Percentiles rank a stretch among this genome's conserved stretches.
These are phyloP conservation scores for Panorpa germanica DNA, from an alignment of 2,888 invertebrate species.

Conservation along the genomic window DNA sequence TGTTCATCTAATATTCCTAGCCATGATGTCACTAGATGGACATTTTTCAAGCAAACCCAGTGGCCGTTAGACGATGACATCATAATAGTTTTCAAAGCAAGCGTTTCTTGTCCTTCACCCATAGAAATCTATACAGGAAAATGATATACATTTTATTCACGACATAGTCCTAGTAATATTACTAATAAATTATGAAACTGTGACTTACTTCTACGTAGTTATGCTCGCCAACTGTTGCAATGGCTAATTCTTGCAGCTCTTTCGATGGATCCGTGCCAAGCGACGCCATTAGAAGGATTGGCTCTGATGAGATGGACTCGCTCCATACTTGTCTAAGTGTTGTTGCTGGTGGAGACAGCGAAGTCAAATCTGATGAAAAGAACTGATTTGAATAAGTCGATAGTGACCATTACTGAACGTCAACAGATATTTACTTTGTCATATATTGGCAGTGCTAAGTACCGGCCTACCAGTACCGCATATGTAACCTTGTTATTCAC, in stretches of 20 bases:
- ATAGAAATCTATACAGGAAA: conserved; percentile 43
- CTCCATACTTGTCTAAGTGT: conserved; percentile 33
- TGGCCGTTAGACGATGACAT: conserved; percentile 39
- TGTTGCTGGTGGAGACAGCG: conserved; percentile 34
- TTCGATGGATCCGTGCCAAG: conserved; percentile 83
- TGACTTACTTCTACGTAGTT: conserved; percentile 34
- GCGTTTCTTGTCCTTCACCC: conserved; percentile 58
- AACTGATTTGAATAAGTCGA: no score
- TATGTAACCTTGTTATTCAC: no score
- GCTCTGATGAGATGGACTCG: conserved; percentile 38
- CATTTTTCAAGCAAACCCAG: conserved; percentile 67
- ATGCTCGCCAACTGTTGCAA: conserved; percentile 24
- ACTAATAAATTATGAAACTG: conserved; percentile 3
- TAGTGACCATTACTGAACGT: no score
- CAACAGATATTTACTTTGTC: no score
- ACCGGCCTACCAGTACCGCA: no score
- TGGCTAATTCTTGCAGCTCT: conserved; percentile 51
- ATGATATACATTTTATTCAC: conserved; percentile 4
- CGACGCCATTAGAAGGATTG: conserved; percentile 68
- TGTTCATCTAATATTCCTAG: conserved; percentile 47
- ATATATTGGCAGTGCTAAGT: no score
- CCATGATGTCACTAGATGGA: conserved; percentile 58
- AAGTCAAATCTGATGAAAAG: no score
- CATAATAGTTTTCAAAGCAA: conserved; percentile 35
- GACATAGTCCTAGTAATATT: conserved; percentile 7